Evolutionary conservation across 2,888 invertebrate genomes (phyloP).

Genomic region (Lasioglossum zephyrum): DNA sequence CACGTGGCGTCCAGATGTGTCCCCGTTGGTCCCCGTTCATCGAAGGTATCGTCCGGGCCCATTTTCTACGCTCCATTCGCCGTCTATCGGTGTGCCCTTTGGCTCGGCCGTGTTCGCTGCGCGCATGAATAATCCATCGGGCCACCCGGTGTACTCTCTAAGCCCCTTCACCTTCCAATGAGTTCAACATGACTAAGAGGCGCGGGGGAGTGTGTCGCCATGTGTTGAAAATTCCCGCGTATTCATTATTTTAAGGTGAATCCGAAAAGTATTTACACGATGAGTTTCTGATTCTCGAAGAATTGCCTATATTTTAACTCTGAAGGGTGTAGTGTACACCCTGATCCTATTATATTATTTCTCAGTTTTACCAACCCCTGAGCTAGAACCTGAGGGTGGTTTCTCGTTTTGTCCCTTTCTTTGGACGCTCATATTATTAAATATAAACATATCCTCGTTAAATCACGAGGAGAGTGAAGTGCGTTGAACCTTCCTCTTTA

Average conservation of each 20-base stretch:
- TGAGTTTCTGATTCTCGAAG: not conserved
- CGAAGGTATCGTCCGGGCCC: constrained; percentile 49
- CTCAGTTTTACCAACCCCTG: too few species aligned
- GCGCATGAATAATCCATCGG: constrained; percentile 65
- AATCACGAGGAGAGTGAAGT: too few species aligned
- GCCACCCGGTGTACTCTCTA: constrained; percentile 53
- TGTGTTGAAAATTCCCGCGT: not conserved
- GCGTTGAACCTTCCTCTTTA: too few species aligned
- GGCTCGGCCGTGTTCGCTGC: constrained; percentile 45
- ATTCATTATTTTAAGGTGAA: not conserved
- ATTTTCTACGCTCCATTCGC: constrained; percentile 27
- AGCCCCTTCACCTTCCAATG: constrained; percentile 46
- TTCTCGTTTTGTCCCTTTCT: too few species aligned
- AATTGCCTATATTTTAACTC: not conserved
- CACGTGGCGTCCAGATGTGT: constrained; percentile 72
- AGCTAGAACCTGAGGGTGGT: too few species aligned
- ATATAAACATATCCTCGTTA: too few species aligned
- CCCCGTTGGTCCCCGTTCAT: constrained; percentile 24
- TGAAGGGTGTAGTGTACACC: too few species aligned
- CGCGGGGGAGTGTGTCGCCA: not conserved
- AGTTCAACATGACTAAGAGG: constrained; percentile 31
- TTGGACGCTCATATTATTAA: too few species aligned
- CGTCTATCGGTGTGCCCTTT: constrained; percentile 14
- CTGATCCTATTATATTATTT: too few species aligned
- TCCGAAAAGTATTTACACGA: too few species aligned